Evolutionary conservation across 2,113 vertebrate genomes (phyloP).

Genomic region (Marmota flaviventris): DNA sequence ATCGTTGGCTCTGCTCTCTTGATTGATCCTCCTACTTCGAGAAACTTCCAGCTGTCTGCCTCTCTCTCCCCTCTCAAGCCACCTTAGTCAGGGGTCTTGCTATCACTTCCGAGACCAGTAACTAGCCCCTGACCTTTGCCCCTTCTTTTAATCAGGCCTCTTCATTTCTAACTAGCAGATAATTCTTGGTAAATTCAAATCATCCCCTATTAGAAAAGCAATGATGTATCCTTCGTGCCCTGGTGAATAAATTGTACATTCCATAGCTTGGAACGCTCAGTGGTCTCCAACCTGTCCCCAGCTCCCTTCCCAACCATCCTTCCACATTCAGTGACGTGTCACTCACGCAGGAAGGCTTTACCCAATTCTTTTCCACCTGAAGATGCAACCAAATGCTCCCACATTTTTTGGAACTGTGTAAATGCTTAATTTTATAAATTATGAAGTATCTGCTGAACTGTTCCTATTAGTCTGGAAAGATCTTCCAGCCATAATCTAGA

Average conservation of each 20-base stretch:
- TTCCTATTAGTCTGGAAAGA: constrained; percentile 16
- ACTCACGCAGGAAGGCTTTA: not conserved
- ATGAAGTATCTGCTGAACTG: not conserved
- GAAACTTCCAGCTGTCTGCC: not conserved
- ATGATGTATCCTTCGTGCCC: not conserved
- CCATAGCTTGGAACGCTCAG: not conserved
- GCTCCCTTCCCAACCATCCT: not conserved
- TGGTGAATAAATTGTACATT: not conserved
- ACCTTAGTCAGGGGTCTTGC: not conserved
- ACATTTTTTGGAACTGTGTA: not conserved
- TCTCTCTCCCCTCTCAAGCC: not conserved
- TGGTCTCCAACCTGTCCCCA: not conserved
- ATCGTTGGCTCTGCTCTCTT: not conserved
- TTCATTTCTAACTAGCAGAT: not conserved
- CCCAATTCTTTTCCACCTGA: not conserved
- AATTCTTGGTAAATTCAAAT: not conserved
- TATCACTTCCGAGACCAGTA: not conserved
- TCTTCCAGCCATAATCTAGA: constrained; percentile 32
- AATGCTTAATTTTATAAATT: constrained; percentile 42
- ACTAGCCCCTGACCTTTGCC: not conserved
- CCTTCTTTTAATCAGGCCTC: not conserved
- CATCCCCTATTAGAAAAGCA: not conserved
- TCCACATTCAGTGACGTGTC: accelerated
- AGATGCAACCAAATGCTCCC: not conserved
- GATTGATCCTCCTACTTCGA: not conserved